Percentiles rank a stretch among this genome's conserved stretches.
phyloP scores from a whole-genome alignment of 2,888 invertebrate genomes.

The Silvanus unidentatus region DNA sequence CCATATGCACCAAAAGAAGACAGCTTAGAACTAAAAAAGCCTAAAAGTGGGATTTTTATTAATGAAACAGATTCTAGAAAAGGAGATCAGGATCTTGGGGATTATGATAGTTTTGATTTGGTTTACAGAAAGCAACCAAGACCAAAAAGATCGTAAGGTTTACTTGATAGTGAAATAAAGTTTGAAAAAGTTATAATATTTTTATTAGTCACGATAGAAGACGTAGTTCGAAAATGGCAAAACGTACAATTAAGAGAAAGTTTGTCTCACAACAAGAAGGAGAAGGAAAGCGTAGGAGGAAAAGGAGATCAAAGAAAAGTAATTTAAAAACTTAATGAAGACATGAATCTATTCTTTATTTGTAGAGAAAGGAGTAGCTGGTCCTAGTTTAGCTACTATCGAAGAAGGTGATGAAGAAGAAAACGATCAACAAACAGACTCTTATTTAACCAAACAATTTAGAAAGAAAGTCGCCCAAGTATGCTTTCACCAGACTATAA shows the following conservation, averaged over 20 bases:
- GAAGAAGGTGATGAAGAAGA: conserved; percentile 19
- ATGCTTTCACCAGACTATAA: conserved; percentile 1
- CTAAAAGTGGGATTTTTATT: conserved; percentile 41
- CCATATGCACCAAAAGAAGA: conserved; percentile 33
- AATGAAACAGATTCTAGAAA: conserved; percentile 26
- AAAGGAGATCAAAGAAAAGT: conserved; percentile 10
- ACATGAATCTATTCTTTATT: background rate
- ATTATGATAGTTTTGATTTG: conserved; percentile 36
- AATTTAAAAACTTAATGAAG: conserved; percentile 1
- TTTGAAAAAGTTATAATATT: no score
- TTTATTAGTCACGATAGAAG: background rate
- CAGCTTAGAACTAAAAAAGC: conserved; percentile 33
- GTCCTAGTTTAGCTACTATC: conserved; percentile 8
- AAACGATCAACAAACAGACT: conserved; percentile 15
- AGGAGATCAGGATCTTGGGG: conserved; percentile 11
- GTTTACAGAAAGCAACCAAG: conserved; percentile 27
- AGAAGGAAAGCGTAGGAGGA: conserved; percentile 14
- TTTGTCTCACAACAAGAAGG: background rate
- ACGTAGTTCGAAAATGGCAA: background rate
- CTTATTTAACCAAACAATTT: conserved; percentile 34
- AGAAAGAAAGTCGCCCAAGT: conserved; percentile 35
- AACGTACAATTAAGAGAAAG: background rate
- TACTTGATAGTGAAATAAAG: background rate
- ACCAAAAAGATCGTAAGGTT: conserved; percentile 16
- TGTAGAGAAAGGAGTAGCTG: conserved; percentile 1